phyloP scores from a whole-genome alignment of 1,140 invertebrate species.

The Druon quercuslanigerum region DNA sequence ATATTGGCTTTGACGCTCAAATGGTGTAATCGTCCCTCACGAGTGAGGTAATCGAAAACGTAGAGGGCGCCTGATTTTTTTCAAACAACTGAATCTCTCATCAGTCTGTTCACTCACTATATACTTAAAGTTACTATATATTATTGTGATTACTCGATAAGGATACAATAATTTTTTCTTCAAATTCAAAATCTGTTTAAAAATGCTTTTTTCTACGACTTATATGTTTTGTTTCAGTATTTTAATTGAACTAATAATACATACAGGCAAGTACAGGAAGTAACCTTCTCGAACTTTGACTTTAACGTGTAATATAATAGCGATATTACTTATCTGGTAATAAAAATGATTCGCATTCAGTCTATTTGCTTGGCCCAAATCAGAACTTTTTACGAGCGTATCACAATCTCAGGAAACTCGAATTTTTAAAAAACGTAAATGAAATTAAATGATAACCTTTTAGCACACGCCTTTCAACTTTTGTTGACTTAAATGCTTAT shows the following conservation, averaged over 20 bases:
- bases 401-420: not conserved
- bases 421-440: slow-evolving; percentile 26
- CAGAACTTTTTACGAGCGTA: not conserved
- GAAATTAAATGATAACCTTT: slow-evolving; percentile 28
- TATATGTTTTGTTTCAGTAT: too few species aligned
- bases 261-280: too few species aligned
- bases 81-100: not conserved
- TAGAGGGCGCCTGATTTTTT: not conserved
- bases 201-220: too few species aligned
- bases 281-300: not conserved
- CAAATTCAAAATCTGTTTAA: too few species aligned
- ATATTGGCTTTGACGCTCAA: slow-evolving; percentile 42
- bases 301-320: slow-evolving; percentile 1
- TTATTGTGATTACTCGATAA: too few species aligned
- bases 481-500: slow-evolving; percentile 5
- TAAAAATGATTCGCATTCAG: not conserved
- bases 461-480: slow-evolving; percentile 11
- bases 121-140: too few species aligned
- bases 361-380: slow-evolving; percentile 20
- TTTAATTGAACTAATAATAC: too few species aligned
- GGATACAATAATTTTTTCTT: too few species aligned
- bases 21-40: slow-evolving; percentile 2
- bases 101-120: not conserved
- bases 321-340: not conserved
- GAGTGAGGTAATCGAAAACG: slow-evolving; percentile 20